Evolutionary conservation across 1,140 invertebrate genomes (phyloP), one percentile per base, ranked within the genome.

Genomic region (Aleiodes sp.): DNA sequence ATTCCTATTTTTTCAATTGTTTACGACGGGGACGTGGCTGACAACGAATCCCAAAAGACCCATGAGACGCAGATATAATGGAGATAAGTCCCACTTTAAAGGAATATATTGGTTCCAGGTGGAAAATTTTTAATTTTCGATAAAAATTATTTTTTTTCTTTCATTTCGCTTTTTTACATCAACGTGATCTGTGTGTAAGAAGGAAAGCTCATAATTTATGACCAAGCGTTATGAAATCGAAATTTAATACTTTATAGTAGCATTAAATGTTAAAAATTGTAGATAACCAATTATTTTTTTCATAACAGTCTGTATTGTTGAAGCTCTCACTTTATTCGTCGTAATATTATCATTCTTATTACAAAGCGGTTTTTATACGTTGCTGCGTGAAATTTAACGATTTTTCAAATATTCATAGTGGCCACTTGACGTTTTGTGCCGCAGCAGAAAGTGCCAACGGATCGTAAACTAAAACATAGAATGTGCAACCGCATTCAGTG

Each of bases 401-500:
- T 16, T 61, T n/a, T n/a, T 28, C 59, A 29, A 46, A 52, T 37
- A 28, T 68, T 68, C 66, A 60, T 41, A 16, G 28, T 33, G 35
- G 59, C 56, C 52, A 33, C 39, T 60, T 9, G 43, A 19, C 19
- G 24, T 8, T 41, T 65, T 31, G 31, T 65, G 63, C 52, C 61
- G 59, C 65, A 35, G 29, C 63, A n/a, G n/a, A n/a, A n/a, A n/a
- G n/a, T n/a, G n/a, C n/a, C n/a, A n/a, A n/a, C n/a, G 41, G 57
- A 46, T 73, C 63, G 39, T 60, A 73, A 73, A 73, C 29, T 65
- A 19, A 14, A 52, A 73, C 59, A 39, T 67, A 73, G 71, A 73
- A n/a, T n/a, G n/a, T 73, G 71, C 24, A 19, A 71, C 60, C 63
- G 69, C 63, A 65, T 62, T 66, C 52, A 56, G 65, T 52, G 56